These are phyloP conservation scores for Melozone crissalis DNA, from an alignment of 2,113 vertebrate species.

Conservation along the genomic window DNA sequence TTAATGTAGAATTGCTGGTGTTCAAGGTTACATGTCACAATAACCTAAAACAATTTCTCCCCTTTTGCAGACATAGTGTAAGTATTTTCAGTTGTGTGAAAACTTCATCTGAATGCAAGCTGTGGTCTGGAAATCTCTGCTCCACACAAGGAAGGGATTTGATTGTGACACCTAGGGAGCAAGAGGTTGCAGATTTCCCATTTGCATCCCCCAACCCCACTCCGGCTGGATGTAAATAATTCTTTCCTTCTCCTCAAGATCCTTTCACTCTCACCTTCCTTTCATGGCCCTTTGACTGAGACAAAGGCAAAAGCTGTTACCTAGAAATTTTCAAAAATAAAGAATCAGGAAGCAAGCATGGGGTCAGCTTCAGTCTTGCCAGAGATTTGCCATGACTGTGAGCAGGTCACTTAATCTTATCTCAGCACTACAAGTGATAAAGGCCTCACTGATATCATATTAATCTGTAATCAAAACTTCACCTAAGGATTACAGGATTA, in stretches of 20 bases:
- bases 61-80: not conserved
- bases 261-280: not conserved
- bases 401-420: not conserved
- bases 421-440: not conserved
- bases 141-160: not conserved
- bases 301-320: not conserved
- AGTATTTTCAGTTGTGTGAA: not conserved
- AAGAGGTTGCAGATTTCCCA: not conserved
- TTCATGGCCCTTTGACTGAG: not conserved
- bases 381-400: not conserved
- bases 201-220: not conserved
- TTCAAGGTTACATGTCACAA: not conserved
- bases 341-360: not conserved
- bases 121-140: not conserved
- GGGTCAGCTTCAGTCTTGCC: not conserved
- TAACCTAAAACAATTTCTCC: not conserved
- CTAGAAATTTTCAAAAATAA: not conserved
- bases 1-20: not conserved
- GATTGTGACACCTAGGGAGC: not conserved
- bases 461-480: constrained; percentile 25
- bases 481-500: not conserved
- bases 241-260: not conserved
- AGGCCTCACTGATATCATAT: not conserved
- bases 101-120: not conserved
- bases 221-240: not conserved